Evolutionary conservation across 2,888 invertebrate species (phyloP).

Genomic region (Eupithecia centaureata): DNA sequence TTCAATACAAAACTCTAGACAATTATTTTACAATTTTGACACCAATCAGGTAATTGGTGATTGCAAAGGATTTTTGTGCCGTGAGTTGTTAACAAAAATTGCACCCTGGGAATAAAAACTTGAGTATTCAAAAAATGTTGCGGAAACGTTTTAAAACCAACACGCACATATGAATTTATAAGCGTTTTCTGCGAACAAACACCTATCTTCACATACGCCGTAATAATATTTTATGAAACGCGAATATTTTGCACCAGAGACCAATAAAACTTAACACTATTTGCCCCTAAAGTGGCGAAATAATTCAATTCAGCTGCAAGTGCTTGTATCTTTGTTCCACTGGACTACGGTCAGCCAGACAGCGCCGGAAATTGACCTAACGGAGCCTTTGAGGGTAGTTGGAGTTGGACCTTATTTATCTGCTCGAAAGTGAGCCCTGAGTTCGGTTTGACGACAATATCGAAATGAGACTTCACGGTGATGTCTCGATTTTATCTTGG

Average conservation of each 20-base stretch:
- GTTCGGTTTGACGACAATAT: too few species aligned
- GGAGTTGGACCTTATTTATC: not conserved
- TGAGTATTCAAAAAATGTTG: too few species aligned
- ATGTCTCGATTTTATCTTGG: too few species aligned
- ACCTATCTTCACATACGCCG: not conserved
- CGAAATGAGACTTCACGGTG: too few species aligned
- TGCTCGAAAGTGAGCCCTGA: not conserved
- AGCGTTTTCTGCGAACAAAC: not conserved
- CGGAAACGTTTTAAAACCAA: too few species aligned
- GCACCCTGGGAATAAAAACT: too few species aligned
- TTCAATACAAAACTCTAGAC: too few species aligned
- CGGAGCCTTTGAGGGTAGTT: slow-evolving; percentile 27
- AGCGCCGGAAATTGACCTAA: slow-evolving; percentile 30
- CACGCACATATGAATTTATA: too few species aligned
- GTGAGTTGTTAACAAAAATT: too few species aligned
- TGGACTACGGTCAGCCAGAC: slow-evolving; percentile 6
- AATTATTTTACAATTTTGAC: too few species aligned
- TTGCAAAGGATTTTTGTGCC: too few species aligned
- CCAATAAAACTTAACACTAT: not conserved
- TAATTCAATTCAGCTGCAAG: not conserved
- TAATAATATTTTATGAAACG: not conserved
- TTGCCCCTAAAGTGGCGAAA: not conserved
- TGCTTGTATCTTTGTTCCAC: slow-evolving; percentile 7
- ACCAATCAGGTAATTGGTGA: too few species aligned
- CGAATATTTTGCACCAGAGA: not conserved